Percentiles rank a stretch among this genome's conserved stretches.
phyloP scores from a whole-genome alignment of 2,888 invertebrate species.

The Drosophila fungiperda region DNA sequence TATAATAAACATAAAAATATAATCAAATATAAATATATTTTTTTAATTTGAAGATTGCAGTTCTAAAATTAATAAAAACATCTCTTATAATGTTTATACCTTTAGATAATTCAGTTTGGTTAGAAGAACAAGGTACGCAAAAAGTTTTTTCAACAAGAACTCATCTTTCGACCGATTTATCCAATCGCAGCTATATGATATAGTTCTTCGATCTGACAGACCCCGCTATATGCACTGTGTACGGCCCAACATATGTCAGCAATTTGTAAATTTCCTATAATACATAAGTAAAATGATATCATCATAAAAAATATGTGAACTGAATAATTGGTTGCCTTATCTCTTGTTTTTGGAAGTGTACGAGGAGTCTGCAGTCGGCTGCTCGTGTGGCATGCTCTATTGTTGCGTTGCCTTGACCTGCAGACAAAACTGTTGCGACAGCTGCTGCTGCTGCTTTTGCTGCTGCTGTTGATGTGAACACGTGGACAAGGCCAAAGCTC shows the following conservation, averaged over 20 bases:
- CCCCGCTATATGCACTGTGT: background rate
- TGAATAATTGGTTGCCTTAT: background rate
- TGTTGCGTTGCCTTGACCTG: slow-evolving; percentile 52
- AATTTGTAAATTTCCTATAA: background rate
- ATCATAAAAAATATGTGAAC: background rate
- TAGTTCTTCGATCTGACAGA: background rate
- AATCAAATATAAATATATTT: too few species aligned
- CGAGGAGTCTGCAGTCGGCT: slow-evolving; percentile 8
- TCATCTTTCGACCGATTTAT: background rate
- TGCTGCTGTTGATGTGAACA: slow-evolving; percentile 10
- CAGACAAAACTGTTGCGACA: slow-evolving; percentile 19
- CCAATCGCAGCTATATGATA: background rate
- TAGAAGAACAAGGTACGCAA: too few species aligned
- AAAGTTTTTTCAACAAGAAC: background rate
- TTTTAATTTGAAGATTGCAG: too few species aligned
- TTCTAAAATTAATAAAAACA: too few species aligned
- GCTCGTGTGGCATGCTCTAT: slow-evolving; percentile 23
- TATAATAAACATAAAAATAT: too few species aligned
- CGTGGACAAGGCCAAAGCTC: slow-evolving; percentile 57
- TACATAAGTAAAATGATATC: background rate
- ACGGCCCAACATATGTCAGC: background rate
- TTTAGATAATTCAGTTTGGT: too few species aligned
- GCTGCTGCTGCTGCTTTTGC: background rate
- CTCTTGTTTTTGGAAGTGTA: slow-evolving; percentile 23
- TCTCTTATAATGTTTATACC: too few species aligned